Conservation (phyloP, 2,888 invertebrate species). For the Diloba caeruleocephala region DNA sequence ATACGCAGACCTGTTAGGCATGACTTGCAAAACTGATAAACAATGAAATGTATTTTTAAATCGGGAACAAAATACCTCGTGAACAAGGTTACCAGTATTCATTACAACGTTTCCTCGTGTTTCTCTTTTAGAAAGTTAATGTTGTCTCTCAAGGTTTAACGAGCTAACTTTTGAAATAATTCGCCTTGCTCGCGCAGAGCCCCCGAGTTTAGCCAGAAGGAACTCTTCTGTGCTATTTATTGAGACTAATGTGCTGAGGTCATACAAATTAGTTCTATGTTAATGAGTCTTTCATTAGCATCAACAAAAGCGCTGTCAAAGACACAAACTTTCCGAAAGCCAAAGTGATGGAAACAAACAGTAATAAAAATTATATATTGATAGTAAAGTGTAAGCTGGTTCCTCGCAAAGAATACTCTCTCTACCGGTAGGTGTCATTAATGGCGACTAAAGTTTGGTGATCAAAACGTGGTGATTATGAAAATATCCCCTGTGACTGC, state of each 20-base stretch:
- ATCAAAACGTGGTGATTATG: no score
- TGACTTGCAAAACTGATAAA: constrained; percentile 21
- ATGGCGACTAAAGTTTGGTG: no score
- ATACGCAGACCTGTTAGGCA: no score
- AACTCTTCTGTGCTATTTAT: constrained; percentile 56
- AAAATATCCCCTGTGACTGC: no score
- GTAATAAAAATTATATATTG: no score
- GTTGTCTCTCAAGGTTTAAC: constrained; percentile 69
- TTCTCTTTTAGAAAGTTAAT: constrained; percentile 62
- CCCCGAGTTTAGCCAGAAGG: constrained; percentile 51
- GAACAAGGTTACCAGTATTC: constrained; percentile 31
- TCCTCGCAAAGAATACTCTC: no score
- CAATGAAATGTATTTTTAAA: constrained; percentile 19
- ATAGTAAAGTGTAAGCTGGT: no score
- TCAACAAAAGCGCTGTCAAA: background rate
- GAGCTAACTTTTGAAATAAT: constrained; percentile 74
- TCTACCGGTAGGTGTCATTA: no score
- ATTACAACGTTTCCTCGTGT: constrained; percentile 37
- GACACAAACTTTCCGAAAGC: no score
- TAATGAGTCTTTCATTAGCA: constrained; percentile 13
- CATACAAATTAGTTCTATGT: constrained; percentile 23
- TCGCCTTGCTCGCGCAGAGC: constrained; percentile 51
- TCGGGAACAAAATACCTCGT: constrained; percentile 38
- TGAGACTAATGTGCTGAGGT: constrained; percentile 48
- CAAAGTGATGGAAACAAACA: no score